These are phyloP conservation scores for Trachelus tabidus DNA, from an alignment of 2,888 invertebrate species.

Conservation along the genomic window DNA sequence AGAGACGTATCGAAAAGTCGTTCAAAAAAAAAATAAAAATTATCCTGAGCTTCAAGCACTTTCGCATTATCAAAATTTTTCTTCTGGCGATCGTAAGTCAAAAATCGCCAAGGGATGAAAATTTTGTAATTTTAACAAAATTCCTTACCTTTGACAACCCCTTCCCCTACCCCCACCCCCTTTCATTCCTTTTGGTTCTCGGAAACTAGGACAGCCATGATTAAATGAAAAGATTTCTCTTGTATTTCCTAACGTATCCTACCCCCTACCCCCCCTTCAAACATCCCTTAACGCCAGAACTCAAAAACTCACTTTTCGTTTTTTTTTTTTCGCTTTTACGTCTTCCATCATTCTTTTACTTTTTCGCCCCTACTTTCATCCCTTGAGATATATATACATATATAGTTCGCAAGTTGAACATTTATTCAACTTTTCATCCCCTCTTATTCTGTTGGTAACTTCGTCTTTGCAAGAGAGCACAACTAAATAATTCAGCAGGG, in stretches of 20 bases:
- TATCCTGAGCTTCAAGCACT: too few species aligned
- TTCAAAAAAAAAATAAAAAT: not conserved
- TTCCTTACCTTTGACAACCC: not conserved
- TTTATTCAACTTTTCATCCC: not conserved
- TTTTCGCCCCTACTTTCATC: not conserved
- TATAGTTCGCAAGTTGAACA: too few species aligned
- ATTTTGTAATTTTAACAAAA: not conserved
- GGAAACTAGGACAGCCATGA: not conserved
- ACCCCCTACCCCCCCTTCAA: too few species aligned
- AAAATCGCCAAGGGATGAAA: not conserved
- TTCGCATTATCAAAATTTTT: too few species aligned
- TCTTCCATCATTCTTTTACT: not conserved
- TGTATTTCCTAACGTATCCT: not conserved
- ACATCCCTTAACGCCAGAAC: not conserved
- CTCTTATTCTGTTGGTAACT: not conserved
- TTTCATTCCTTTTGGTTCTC: not conserved
- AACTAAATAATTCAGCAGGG: not conserved
- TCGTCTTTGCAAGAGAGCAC: not conserved
- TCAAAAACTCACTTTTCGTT: not conserved
- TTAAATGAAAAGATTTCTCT: not conserved
- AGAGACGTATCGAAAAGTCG: not conserved
- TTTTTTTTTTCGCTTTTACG: too few species aligned
- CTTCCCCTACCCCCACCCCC: too few species aligned
- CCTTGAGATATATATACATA: not conserved
- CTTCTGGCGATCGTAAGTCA: not conserved